Evolutionary conservation across 2,888 invertebrate species (phyloP), one percentile per base, ranked within the genome.

Genomic region (Ichneumoninae sp.): DNA sequence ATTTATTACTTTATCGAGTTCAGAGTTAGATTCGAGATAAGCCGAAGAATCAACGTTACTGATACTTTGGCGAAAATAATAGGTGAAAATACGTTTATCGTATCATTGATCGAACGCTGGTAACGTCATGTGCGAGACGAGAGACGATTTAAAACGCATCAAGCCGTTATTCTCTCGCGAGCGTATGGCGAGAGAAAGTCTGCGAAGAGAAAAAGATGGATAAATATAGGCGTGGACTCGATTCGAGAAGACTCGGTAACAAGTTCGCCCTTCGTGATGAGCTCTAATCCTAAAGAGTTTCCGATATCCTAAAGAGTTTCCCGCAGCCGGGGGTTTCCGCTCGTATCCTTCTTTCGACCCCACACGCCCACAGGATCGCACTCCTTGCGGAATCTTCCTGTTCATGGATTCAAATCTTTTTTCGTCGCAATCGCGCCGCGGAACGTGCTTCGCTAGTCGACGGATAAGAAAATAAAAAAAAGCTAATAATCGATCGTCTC

Each of bases 211-310:
- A 47, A 69, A 40, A 19, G 6, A 30, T 22, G 22, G 63, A 30
- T 19, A 10, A 63, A 30, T 13, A 69, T 26, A 60, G 74, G 47
- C 63, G 83, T 54, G 84, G 85, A 87, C 89, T 89, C 87, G 88
- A 87, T 87, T 86, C 85, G 74, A 82, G 89, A 87, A 87, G 87
- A 88, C 88, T 89, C 86, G 87, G 89, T 90, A 90, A 89, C 90
- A 88, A 88, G 75, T 54, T 80, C 71, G 70, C 63, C 86, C 87
- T 77, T 83, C 83, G 65, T 86, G 88, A 88, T 89, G 88, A 85
- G 87, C 86, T 88, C 86, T 89, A 90, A 91, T 89, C 88, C 90
- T 91, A 89, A 90, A 90, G 88, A 89, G 87, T 91, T 91, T 91
- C 91, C 91, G 87, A 91, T 91, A 91, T 91, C 91, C 88, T 91